phyloP scores from a whole-genome alignment of 2,888 invertebrate species.

The Pemphredon lugubris region DNA sequence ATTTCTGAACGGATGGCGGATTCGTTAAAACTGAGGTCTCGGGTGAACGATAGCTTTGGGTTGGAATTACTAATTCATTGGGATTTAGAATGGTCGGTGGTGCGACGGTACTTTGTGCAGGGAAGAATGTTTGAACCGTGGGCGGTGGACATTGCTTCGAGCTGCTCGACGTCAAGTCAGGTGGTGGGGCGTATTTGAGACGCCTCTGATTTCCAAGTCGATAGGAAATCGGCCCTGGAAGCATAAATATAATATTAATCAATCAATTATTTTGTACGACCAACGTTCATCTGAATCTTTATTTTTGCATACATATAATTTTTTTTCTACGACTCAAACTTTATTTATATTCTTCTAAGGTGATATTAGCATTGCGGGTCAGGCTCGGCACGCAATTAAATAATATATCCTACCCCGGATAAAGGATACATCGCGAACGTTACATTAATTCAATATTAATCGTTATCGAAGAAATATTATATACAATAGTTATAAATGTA shows the following conservation, averaged over 20 bases:
- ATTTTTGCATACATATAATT: no score
- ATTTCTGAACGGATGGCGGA: conserved; percentile 58
- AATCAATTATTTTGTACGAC: no score
- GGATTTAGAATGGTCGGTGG: conserved; percentile 65
- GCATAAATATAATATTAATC: background rate
- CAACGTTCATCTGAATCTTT: no score
- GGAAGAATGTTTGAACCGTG: conserved; percentile 24
- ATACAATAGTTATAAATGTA: background rate
- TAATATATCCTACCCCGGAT: no score
- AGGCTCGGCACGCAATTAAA: no score
- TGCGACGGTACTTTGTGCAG: conserved; percentile 21
- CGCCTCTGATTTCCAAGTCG: conserved; percentile 86
- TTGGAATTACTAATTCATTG: conserved; percentile 19
- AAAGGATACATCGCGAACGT: no score
- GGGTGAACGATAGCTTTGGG: conserved; percentile 16
- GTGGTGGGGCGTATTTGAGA: conserved; percentile 89
- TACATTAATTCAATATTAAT: no score
- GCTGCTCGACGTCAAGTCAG: conserved; percentile 83
- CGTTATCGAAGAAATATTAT: no score
- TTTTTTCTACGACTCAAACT: no score
- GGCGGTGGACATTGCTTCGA: conserved; percentile 55
- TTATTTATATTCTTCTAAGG: no score
- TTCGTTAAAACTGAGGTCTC: conserved; percentile 21
- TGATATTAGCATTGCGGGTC: no score
- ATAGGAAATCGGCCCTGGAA: conserved; percentile 81